Evolutionary conservation across 2,797 vertebrate species (phyloP).

Genomic region (Amphiprion clarkii): DNA sequence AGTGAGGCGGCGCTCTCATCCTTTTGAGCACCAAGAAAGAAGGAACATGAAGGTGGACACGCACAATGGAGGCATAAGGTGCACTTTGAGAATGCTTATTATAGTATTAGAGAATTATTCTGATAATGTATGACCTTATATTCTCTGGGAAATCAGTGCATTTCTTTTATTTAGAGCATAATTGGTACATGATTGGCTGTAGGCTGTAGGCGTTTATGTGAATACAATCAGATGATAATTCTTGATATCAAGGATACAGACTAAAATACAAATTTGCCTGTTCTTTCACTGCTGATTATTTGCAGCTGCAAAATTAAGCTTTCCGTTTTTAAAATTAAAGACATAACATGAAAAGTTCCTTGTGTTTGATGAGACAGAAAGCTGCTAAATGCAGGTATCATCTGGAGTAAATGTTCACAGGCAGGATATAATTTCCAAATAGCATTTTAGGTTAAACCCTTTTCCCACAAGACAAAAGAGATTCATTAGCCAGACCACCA

Average conservation of each 20-base stretch:
- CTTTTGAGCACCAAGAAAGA: constrained; percentile 31
- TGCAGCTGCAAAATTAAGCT: background rate
- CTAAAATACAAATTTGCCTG: background rate
- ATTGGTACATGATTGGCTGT: constrained; percentile 4
- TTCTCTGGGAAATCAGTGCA: background rate
- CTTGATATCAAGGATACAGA: background rate
- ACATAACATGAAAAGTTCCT: background rate
- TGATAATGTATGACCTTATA: constrained; percentile 29
- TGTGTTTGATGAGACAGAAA: background rate
- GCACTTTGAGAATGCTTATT: constrained; percentile 9
- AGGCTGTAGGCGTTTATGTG: background rate
- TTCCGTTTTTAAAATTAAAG: background rate
- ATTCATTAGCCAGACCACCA: constrained; percentile 58
- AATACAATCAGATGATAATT: constrained; percentile 16
- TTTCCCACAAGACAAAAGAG: constrained; percentile 42
- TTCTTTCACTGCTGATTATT: background rate
- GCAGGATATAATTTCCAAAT: constrained; percentile 29
- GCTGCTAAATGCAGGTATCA: constrained; percentile 8
- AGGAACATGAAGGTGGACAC: constrained; percentile 23
- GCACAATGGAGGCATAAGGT: constrained; percentile 2
- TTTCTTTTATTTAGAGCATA: constrained; percentile 20
- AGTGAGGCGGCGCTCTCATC: constrained; percentile 57
- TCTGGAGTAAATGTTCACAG: constrained; percentile 18
- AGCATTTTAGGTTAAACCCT: constrained; percentile 28
- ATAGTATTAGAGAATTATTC: background rate